Percentiles rank a stretch among this genome's conserved stretches.
Conservation (phyloP, 2,113 vertebrate genomes). For the Pionites leucogaster region DNA sequence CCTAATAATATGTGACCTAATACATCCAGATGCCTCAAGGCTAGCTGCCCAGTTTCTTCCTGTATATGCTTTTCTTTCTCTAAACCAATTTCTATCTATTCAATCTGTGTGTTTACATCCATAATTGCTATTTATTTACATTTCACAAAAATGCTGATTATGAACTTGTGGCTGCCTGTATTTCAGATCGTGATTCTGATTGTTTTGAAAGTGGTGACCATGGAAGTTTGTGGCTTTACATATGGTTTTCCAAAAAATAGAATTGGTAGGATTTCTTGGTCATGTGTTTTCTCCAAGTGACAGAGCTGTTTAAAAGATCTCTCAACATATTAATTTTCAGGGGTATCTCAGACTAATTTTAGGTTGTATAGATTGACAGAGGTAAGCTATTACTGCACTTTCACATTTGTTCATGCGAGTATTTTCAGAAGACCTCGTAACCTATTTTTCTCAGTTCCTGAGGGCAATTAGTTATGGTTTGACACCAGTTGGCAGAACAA, state of each 20-base stretch:
- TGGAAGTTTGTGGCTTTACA: not conserved
- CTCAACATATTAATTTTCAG: not conserved
- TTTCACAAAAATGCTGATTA: constrained; percentile 13
- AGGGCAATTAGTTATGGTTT: not conserved
- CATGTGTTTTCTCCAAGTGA: not conserved
- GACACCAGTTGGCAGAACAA: not conserved
- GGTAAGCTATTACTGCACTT: not conserved
- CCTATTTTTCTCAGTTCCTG: not conserved
- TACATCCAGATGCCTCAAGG: not conserved
- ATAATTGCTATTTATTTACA: not conserved
- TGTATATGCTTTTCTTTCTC: not conserved
- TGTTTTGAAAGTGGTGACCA: not conserved
- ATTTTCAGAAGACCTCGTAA: not conserved
- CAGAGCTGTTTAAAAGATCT: not conserved
- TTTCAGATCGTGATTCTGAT: not conserved
- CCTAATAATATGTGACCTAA: not conserved
- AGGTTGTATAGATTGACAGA: not conserved
- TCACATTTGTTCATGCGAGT: not conserved
- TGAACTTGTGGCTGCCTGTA: not conserved
- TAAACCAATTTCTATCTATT: not conserved
- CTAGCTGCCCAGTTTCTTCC: not conserved
- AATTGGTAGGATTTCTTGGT: not conserved
- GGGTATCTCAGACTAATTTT: not conserved
- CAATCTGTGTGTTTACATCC: not conserved
- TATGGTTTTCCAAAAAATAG: constrained; percentile 21